phyloP scores from a whole-genome alignment of 30 jellyfish, hydroid and myxozoan species.

The Phacellophora camtschatica region DNA sequence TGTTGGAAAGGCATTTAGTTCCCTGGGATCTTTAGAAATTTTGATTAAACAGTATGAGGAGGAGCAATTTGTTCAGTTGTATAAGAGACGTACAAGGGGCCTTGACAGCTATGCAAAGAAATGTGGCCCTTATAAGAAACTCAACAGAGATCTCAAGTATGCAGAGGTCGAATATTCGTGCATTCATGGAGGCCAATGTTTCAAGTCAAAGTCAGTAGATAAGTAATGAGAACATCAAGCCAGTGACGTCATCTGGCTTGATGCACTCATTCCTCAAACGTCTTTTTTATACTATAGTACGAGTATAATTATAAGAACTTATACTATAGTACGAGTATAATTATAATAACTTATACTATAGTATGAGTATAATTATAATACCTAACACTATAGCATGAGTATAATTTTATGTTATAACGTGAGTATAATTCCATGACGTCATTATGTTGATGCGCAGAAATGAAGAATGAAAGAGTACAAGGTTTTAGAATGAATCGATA shows the following conservation, averaged over 20 bases:
- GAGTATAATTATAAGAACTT: too few relatives aligned
- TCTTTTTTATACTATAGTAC: too few relatives aligned
- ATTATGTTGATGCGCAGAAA: too few relatives aligned
- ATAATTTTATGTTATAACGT: too few relatives aligned
- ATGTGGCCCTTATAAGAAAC: conserved; percentile 18
- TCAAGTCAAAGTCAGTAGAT: conserved; percentile 36
- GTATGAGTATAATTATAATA: too few relatives aligned
- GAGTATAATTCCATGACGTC: too few relatives aligned
- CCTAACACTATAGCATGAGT: too few relatives aligned
- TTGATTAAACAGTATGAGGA: conserved; percentile 2
- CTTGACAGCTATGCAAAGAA: conserved; percentile 1
- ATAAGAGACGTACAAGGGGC: conserved; percentile 12
- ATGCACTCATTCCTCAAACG: too few relatives aligned
- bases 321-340: too few relatives aligned
- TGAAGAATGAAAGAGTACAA: too few relatives aligned
- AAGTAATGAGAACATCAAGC: neutral
- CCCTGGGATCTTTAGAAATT: neutral
- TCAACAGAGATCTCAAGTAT: conserved; percentile 3
- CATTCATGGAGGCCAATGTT: conserved; percentile 27
- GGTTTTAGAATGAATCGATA: too few relatives aligned
- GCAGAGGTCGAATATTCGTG: conserved; percentile 28
- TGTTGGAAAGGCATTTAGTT: conserved; percentile 10
- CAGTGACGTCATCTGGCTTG: neutral
- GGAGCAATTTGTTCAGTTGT: neutral
- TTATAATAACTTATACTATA: too few relatives aligned